Conservation (phyloP, 2,888 invertebrate species). For the Myopa tessellatipennis region DNA sequence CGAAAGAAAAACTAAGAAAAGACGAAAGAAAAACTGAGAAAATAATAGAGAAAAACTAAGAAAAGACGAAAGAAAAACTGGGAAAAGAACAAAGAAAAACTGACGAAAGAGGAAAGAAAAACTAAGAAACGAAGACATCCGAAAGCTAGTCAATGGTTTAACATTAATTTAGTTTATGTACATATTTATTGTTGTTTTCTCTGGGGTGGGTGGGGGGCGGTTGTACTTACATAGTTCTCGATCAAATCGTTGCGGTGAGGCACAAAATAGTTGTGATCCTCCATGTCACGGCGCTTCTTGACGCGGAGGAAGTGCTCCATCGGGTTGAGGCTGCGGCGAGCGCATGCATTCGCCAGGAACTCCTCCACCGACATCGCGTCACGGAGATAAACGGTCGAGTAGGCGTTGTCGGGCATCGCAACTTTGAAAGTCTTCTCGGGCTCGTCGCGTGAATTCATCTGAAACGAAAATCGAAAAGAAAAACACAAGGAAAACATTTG, state of each 20-base stretch:
- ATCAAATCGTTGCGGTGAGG: constrained; percentile 94
- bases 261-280: constrained; percentile 95
- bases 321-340: constrained; percentile 89
- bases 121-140: too few relatives aligned
- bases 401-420: constrained; percentile 85
- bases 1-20: too few relatives aligned
- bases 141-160: too few relatives aligned
- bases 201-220: too few relatives aligned
- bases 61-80: too few relatives aligned
- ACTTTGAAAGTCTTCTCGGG: constrained; percentile 90
- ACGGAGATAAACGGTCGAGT: constrained; percentile 86
- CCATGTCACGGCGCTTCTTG: constrained; percentile 93
- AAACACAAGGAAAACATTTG: background rate
- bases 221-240: constrained; percentile 88
- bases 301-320: constrained; percentile 96
- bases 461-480: constrained; percentile 51
- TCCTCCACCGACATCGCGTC: constrained; percentile 97
- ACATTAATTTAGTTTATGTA: too few relatives aligned
- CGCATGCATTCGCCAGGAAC: constrained; percentile 92
- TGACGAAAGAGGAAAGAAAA: too few relatives aligned
- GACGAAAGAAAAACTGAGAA: too few relatives aligned
- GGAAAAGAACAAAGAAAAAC: too few relatives aligned
- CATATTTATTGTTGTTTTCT: too few relatives aligned
- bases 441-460: constrained; percentile 88
- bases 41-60: too few relatives aligned